phyloP scores from a whole-genome alignment of 2,888 invertebrate genomes.

The Strigamia crassipes region DNA sequence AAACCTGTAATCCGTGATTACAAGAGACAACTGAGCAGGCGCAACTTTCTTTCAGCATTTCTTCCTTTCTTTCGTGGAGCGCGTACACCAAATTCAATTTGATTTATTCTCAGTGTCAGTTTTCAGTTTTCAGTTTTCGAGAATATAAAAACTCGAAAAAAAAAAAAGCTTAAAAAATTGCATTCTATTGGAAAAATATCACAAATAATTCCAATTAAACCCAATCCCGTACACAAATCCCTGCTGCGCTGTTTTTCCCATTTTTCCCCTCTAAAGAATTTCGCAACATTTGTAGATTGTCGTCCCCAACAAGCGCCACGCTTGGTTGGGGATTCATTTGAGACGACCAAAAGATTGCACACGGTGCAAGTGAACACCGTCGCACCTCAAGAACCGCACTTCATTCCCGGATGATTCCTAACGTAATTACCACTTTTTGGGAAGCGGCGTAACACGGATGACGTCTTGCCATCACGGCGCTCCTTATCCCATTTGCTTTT shows the following conservation, averaged over 20 bases:
- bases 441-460: not conserved
- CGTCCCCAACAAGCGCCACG: not conserved
- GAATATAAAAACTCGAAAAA: too few relatives aligned
- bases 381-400: constrained; percentile 20
- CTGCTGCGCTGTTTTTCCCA: not conserved
- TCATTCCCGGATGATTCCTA: constrained; percentile 35
- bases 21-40: constrained; percentile 1
- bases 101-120: not conserved
- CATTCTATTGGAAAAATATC: too few relatives aligned
- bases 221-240: not conserved
- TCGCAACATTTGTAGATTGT: constrained; percentile 1
- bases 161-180: too few relatives aligned
- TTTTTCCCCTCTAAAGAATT: not conserved
- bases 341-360: constrained; percentile 34
- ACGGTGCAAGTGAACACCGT: not conserved
- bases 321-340: constrained; percentile 19
- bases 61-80: not conserved
- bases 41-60: not conserved
- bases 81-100: not conserved
- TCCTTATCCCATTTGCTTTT: not conserved
- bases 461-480: not conserved
- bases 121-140: too few relatives aligned
- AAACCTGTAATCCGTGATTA: constrained; percentile 22
- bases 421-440: constrained; percentile 29
- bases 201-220: not conserved